Conservation (phyloP, 2,113 vertebrate genomes). For the Nothoprocta perdicaria region DNA sequence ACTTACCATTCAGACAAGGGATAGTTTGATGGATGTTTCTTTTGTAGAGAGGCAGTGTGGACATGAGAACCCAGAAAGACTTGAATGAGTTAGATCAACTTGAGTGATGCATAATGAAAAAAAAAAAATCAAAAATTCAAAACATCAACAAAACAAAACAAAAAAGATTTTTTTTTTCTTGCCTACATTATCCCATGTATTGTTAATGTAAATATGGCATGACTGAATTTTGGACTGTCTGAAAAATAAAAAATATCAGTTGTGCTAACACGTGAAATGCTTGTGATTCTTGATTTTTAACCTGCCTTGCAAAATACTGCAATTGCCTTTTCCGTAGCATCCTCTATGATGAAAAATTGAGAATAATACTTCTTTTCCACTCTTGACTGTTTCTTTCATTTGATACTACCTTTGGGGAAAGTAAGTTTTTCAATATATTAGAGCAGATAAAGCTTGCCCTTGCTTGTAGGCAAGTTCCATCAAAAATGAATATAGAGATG, state of each 20-base stretch:
- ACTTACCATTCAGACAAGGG: not conserved
- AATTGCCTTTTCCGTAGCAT: not conserved
- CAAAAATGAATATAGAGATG: not conserved
- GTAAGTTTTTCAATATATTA: not conserved
- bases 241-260: conserved; percentile 64
- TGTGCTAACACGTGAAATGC: not conserved
- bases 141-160: not conserved
- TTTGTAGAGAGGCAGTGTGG: not conserved
- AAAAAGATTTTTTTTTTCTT: not conserved
- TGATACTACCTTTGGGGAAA: not conserved
- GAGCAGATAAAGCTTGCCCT: not conserved
- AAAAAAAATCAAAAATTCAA: not conserved
- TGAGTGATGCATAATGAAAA: not conserved
- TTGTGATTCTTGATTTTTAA: not conserved
- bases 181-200: not conserved
- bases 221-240: conserved; percentile 27
- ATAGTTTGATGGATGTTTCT: not conserved
- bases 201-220: conserved; percentile 50
- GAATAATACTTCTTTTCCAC: not conserved
- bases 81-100: not conserved
- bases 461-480: not conserved
- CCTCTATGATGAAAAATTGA: not conserved
- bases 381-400: not conserved
- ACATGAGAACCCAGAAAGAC: not conserved
- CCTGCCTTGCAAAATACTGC: not conserved